Conservation (phyloP, 2,888 invertebrate species). For the Mythimna albipuncta region DNA sequence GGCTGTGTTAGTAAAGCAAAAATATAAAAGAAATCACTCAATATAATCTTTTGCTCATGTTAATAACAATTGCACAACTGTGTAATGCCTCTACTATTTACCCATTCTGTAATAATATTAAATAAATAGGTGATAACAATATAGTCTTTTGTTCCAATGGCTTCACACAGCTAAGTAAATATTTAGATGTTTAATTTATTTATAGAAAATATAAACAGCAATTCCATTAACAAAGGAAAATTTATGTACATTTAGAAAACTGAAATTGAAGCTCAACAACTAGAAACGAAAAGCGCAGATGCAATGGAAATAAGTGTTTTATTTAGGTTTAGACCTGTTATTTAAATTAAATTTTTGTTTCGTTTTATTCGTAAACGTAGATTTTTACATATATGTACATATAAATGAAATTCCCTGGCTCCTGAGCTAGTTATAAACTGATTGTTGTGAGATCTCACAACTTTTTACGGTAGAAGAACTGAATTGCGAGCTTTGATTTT, state of each 20-base stretch:
- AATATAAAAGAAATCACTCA: not conserved
- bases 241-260: not conserved
- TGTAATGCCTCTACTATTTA: not conserved
- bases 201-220: not conserved
- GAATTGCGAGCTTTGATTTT: no score
- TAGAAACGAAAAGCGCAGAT: no score
- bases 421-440: no score
- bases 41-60: not conserved
- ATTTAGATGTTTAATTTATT: constrained; percentile 8
- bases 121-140: constrained; percentile 26
- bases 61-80: not conserved
- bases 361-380: no score
- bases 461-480: no score
- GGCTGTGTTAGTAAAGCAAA: not conserved
- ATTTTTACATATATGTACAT: no score
- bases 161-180: constrained; percentile 37
- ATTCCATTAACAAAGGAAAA: no score
- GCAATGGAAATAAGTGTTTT: not conserved
- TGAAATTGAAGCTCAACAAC: not conserved
- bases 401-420: no score
- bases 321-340: not conserved
- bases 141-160: constrained; percentile 25
- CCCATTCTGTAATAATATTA: constrained; percentile 13
- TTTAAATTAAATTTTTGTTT: no score
- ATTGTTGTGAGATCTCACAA: no score